phyloP scores from a whole-genome alignment of 2,888 invertebrate genomes.

The Lasioglossum marginatum region DNA sequence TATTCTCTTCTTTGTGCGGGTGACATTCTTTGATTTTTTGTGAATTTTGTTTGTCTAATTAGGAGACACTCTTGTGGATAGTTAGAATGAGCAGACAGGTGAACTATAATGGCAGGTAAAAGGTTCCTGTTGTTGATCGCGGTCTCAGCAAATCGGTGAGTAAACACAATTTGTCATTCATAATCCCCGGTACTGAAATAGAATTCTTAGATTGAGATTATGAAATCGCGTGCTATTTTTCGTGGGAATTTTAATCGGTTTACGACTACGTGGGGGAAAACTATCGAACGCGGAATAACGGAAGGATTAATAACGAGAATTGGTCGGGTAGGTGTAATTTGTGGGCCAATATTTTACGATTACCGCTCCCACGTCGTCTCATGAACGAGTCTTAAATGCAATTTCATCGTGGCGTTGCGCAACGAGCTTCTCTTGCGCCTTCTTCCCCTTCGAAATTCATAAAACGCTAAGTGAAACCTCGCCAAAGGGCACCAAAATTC shows the following conservation, averaged over 20 bases:
- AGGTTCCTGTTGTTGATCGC: background rate
- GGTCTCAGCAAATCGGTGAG: background rate
- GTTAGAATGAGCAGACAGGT: background rate
- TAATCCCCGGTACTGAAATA: background rate
- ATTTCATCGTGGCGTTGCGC: constrained; percentile 34
- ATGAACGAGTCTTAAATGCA: constrained; percentile 45
- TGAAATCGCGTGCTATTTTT: background rate
- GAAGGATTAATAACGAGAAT: constrained; percentile 47
- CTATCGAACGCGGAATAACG: constrained; percentile 44
- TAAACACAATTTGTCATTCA: background rate
- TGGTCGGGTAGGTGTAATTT: constrained; percentile 52
- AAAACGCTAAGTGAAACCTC: background rate
- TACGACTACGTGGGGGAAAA: background rate
- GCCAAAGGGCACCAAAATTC: background rate
- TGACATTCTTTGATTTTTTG: background rate
- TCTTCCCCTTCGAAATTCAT: background rate
- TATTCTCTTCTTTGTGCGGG: background rate
- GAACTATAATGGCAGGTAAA: background rate
- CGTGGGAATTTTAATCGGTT: background rate
- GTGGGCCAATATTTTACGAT: constrained; percentile 54
- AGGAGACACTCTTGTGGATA: background rate
- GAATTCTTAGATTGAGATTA: background rate
- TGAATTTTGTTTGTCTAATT: background rate
- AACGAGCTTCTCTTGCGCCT: constrained; percentile 9
- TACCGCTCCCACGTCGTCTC: constrained; percentile 51